These are phyloP conservation scores for Ctena decussata DNA, from an alignment of 2,888 invertebrate genomes.

Conservation along the genomic window DNA sequence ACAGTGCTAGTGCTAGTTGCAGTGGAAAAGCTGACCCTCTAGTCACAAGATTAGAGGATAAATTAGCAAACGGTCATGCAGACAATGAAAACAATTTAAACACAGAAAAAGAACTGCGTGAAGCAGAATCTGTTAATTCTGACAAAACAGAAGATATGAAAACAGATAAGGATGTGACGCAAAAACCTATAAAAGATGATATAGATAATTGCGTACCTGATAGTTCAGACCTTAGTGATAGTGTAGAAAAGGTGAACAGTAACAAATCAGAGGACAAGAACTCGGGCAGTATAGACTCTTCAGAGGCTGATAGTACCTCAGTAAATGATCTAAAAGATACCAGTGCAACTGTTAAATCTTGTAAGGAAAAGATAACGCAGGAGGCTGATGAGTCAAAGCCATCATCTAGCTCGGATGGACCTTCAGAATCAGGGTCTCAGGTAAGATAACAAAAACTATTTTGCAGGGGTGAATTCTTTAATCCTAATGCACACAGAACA, in stretches of 20 bases:
- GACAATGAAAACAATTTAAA: constrained; percentile 85
- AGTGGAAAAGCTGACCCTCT: constrained; percentile 30
- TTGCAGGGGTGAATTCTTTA: too few relatives aligned
- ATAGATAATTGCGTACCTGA: constrained; percentile 13
- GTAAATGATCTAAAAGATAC: constrained; percentile 5
- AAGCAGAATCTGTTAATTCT: constrained; percentile 45
- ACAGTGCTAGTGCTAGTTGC: constrained; percentile 25
- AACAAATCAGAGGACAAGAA: constrained; percentile 12
- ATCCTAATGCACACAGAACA: too few relatives aligned
- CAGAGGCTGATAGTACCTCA: constrained; percentile 34
- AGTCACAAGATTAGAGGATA: constrained; percentile 48
- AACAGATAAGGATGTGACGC: not conserved
- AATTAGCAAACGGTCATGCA: constrained; percentile 72
- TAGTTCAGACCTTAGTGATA: constrained; percentile 6
- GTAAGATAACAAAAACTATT: constrained; percentile 11
- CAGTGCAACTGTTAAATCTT: not conserved
- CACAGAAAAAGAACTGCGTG: constrained; percentile 82
- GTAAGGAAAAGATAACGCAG: not conserved
- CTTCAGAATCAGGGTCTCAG: constrained; percentile 47
- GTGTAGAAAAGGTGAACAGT: not conserved
- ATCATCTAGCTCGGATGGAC: constrained; percentile 19
- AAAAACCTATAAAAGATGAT: constrained; percentile 11
- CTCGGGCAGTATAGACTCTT: constrained; percentile 38
- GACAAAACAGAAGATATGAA: constrained; percentile 21
- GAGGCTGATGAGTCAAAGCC: not conserved